These are phyloP conservation scores for Panulirus ornatus DNA, from an alignment of 1,140 invertebrate species.

Conservation along the genomic window DNA sequence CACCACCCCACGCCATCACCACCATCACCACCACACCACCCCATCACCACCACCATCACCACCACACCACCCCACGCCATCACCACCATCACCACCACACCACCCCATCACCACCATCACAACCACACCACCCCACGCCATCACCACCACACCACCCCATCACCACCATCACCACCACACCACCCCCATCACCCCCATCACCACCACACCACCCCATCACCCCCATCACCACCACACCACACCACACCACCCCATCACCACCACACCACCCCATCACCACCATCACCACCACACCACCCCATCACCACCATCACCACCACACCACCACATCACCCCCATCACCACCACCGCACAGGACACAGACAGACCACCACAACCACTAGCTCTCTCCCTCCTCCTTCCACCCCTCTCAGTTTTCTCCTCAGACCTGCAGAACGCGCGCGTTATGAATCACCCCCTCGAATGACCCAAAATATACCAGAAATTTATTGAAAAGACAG, in stretches of 20 bases:
- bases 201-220: no score
- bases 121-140: background rate
- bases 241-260: background rate
- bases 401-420: background rate
- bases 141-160: no score
- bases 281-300: background rate
- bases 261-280: background rate
- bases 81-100: background rate
- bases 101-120: background rate
- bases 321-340: background rate
- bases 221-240: no score
- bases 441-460: background rate
- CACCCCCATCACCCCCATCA: no score
- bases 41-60: background rate
- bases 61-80: background rate
- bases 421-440: background rate
- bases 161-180: no score
- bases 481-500: background rate
- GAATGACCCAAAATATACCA: background rate
- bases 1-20: no score
- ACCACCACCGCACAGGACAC: background rate
- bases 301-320: background rate
- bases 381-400: no score
- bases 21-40: background rate
- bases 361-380: background rate